Conservation (phyloP, 2,797 vertebrate species). For the Galago senegalensis region DNA sequence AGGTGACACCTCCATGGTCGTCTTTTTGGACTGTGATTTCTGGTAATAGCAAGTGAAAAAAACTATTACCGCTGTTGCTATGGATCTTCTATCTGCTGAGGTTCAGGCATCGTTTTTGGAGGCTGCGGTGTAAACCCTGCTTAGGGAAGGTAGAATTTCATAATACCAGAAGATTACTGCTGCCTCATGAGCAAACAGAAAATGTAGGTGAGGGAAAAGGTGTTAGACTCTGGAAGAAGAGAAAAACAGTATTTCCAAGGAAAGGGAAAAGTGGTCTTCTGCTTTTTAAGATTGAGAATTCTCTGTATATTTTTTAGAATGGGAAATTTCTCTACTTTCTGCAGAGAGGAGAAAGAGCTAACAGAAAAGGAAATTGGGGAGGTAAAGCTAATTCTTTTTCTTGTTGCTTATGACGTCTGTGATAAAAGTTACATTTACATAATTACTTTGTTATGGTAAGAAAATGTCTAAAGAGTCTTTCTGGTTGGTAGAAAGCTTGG, state of each 20-base stretch:
- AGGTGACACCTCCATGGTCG: conserved; percentile 66
- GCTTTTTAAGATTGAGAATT: conserved; percentile 73
- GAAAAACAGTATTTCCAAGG: conserved; percentile 67
- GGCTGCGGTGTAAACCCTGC: conserved; percentile 71
- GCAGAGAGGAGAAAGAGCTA: conserved; percentile 79
- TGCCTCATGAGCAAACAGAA: conserved; percentile 79
- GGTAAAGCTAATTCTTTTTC: conserved; percentile 82
- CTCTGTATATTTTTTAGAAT: conserved; percentile 68
- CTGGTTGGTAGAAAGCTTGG: conserved; percentile 61
- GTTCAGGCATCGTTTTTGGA: conserved; percentile 79
- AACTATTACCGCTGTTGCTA: conserved; percentile 74
- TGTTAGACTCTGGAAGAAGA: conserved; percentile 76
- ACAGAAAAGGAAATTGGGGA: conserved; percentile 79
- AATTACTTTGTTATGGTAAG: conserved; percentile 69
- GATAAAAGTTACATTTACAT: conserved; percentile 71
- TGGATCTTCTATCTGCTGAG: conserved; percentile 79
- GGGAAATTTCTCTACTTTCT: conserved; percentile 84
- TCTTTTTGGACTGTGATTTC: conserved; percentile 80
- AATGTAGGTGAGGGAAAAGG: conserved; percentile 76
- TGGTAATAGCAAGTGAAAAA: conserved; percentile 75
- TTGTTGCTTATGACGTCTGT: conserved; percentile 75
- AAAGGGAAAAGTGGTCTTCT: conserved; percentile 64
- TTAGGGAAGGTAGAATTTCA: conserved; percentile 79
- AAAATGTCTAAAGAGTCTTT: conserved; percentile 60
- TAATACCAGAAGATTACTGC: conserved; percentile 77